Conservation (phyloP, 1,140 invertebrate genomes). For the Dreissena rostriformis region DNA sequence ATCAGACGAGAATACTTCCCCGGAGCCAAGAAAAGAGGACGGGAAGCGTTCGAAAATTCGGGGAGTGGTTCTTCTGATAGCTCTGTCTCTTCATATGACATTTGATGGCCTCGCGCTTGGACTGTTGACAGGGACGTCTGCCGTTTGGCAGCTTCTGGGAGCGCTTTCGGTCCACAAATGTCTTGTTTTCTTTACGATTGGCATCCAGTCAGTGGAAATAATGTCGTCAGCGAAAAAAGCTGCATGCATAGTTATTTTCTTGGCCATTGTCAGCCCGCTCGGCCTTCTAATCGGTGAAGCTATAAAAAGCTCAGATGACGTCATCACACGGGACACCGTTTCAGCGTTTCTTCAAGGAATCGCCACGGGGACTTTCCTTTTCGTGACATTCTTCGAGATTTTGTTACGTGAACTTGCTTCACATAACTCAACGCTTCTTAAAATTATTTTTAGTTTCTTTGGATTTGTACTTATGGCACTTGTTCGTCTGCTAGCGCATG, state of each 20-base stretch:
- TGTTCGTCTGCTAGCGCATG: constrained; percentile 47
- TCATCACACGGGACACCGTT: constrained; percentile 70
- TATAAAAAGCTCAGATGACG: constrained; percentile 76
- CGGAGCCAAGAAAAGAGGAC: neutral
- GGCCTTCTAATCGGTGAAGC: constrained; percentile 84
- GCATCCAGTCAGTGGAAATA: constrained; percentile 86
- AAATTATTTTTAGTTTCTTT: constrained; percentile 50
- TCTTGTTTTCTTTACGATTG: constrained; percentile 90
- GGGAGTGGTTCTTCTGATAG: constrained; percentile 66
- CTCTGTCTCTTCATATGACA: constrained; percentile 72
- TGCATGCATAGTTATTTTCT: constrained; percentile 75
- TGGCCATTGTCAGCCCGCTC: constrained; percentile 86
- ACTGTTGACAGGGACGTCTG: constrained; percentile 77
- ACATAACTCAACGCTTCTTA: constrained; percentile 24
- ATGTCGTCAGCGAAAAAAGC: constrained; percentile 80
- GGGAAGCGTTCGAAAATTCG: constrained; percentile 61
- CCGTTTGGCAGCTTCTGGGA: constrained; percentile 87
- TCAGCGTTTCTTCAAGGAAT: constrained; percentile 84
- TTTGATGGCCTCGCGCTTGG: constrained; percentile 75
- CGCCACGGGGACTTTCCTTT: constrained; percentile 93
- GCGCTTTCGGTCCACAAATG: constrained; percentile 87
- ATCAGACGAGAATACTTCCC: neutral
- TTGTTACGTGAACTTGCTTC: constrained; percentile 83
- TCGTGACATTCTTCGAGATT: constrained; percentile 95
- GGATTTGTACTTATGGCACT: constrained; percentile 62